Conservation (phyloP, 2,888 invertebrate species). For the Sarcophaga subvicina region DNA sequence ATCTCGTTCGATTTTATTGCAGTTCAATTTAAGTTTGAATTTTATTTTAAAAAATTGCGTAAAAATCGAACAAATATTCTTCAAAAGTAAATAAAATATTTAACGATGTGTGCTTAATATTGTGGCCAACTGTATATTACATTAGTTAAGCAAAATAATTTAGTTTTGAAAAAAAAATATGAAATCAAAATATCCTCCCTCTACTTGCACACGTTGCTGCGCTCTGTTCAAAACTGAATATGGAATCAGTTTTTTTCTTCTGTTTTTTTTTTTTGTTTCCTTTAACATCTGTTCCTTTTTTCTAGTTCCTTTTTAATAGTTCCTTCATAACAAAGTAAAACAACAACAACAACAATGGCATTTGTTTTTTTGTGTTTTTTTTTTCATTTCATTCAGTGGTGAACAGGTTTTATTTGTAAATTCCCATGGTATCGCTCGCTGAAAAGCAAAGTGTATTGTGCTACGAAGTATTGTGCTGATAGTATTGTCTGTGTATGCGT, state of each 20-base stretch:
- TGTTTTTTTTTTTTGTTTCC: neutral
- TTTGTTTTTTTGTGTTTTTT: slow-evolving; percentile 25
- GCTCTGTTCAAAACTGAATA: slow-evolving; percentile 27
- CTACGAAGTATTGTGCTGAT: neutral
- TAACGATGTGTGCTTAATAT: too few species aligned
- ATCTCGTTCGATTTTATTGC: too few species aligned
- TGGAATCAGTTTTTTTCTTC: slow-evolving; percentile 55
- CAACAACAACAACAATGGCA: neutral
- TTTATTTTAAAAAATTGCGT: too few species aligned
- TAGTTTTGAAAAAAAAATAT: too few species aligned
- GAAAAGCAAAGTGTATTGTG: slow-evolving; percentile 54
- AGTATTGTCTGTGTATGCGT: neutral
- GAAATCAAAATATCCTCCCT: slow-evolving; percentile 67
- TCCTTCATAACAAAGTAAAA: slow-evolving; percentile 50
- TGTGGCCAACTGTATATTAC: too few species aligned
- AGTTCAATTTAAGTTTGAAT: too few species aligned
- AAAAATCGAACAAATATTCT: too few species aligned
- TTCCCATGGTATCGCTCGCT: slow-evolving; percentile 65
- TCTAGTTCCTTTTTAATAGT: slow-evolving; percentile 50
- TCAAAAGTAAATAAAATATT: too few species aligned
- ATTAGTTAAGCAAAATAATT: too few species aligned
- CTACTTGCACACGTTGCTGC: slow-evolving; percentile 12
- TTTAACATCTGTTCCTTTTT: slow-evolving; percentile 65
- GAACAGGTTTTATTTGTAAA: slow-evolving; percentile 68
- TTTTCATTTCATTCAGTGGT: slow-evolving; percentile 34